Evolutionary conservation across 1,140 invertebrate species (phyloP).

Genomic region (Lerema accius): DNA sequence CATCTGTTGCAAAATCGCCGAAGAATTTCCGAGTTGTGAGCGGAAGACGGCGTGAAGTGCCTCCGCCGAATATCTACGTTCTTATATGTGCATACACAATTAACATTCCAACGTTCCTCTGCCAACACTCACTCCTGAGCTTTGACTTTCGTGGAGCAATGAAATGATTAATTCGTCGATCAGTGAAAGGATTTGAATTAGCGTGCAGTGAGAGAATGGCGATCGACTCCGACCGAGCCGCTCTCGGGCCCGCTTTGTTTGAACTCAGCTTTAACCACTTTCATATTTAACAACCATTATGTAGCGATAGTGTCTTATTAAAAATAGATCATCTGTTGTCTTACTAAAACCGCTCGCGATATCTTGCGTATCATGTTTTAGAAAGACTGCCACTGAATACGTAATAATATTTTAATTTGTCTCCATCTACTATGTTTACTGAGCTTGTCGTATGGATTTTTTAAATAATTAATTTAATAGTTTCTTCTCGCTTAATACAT

Average conservation of each 20-base stretch:
- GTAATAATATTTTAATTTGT: not conserved
- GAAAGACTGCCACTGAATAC: not conserved
- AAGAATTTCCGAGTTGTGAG: not conserved
- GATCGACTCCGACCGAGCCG: not conserved
- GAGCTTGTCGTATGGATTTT: too few species aligned
- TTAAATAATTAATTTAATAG: too few species aligned
- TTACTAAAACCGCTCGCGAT: not conserved
- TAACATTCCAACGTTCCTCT: conserved; percentile 4
- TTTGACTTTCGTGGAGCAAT: conserved; percentile 24
- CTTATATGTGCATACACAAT: conserved; percentile 11
- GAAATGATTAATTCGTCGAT: conserved; percentile 37
- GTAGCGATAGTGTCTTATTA: conserved; percentile 27
- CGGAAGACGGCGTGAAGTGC: not conserved
- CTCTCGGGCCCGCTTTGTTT: conserved; percentile 28
- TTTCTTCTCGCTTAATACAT: too few species aligned
- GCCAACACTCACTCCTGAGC: conserved; percentile 2
- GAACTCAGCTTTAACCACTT: conserved; percentile 29
- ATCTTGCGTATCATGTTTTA: not conserved
- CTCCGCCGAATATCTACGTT: too few species aligned
- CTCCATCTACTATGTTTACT: too few species aligned
- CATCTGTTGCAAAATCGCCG: not conserved
- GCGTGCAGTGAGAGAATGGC: conserved; percentile 29
- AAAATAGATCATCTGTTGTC: conserved; percentile 27
- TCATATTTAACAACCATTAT: conserved; percentile 31
- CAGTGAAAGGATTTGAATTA: conserved; percentile 41